Evolutionary conservation across 2,888 invertebrate genomes (phyloP), one percentile per base, ranked within the genome.

Genomic region (Drosophila putrida): DNA sequence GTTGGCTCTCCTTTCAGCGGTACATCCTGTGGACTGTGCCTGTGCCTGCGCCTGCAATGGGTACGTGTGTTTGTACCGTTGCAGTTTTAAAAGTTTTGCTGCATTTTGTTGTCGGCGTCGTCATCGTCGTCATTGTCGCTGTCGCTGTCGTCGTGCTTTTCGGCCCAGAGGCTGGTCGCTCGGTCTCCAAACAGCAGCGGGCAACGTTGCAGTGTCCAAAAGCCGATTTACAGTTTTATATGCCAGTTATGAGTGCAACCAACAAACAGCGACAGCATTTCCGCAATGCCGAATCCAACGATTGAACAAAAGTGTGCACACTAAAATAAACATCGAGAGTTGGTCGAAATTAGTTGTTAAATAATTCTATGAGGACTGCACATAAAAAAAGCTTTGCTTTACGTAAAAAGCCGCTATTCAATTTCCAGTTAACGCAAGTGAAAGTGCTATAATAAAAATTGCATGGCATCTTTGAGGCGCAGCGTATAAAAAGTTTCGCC

Each of bases 171-270:
- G 89, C 83, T 84, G 83, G 75, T 83, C 78, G 87, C 71, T 83
- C 86, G 89, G 73, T 88, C 87, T 75, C 71, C 83, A 68, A 73
- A 67, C 67, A 68, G 75, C 64, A 71, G 64, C 71, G 60, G 83
- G 63, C 70, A 81, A 67, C 74, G 80, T 74, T 73, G 83, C 84
- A 87, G 78, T 84, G 77, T 71, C 77, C 89, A 84, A 85, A 89
- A 87, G 89, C 85, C 89, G 85, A 85, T 85, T 87, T 85, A 89
- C 89, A 78, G 81, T 89, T 88, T 85, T 89, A 83, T 84, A 76
- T 68, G 75, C 78, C 84, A 87, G 89, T 88, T 85, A 87, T 87
- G 88, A 87, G 82, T 87, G 89, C 82, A 87, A 66, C 71, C 84
- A 82, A 71, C 75, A 71, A 81, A 82, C 80, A 72, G 74, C 77